Conservation (phyloP, 2,888 invertebrate genomes). For the Tethea ocularis region DNA sequence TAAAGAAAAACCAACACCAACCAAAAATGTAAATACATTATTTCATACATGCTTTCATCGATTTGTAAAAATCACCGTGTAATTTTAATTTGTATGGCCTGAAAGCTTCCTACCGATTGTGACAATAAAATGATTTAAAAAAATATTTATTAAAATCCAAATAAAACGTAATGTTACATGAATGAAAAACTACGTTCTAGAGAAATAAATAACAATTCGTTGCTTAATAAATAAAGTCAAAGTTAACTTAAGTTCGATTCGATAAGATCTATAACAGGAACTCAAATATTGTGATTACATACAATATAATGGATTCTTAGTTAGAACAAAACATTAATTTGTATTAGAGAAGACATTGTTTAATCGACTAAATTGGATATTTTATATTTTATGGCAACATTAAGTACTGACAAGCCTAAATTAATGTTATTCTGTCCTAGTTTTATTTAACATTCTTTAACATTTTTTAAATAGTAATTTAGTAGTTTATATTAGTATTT, state of each 20-base stretch:
- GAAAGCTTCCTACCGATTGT: constrained; percentile 82
- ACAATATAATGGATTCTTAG: background rate
- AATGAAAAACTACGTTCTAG: constrained; percentile 37
- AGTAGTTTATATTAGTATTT: background rate
- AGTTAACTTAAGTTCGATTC: constrained; percentile 3
- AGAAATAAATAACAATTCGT: constrained; percentile 38
- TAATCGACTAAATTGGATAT: background rate
- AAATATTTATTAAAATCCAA: constrained; percentile 64
- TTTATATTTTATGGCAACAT: background rate
- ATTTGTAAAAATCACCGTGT: constrained; percentile 9
- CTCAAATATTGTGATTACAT: background rate
- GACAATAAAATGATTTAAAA: constrained; percentile 48
- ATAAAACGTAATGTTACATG: constrained; percentile 48
- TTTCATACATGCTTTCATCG: constrained; percentile 77
- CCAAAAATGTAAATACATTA: constrained; percentile 41
- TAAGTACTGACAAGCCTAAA: background rate
- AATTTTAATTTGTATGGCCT: constrained; percentile 44
- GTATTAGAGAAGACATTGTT: background rate
- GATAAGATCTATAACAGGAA: background rate
- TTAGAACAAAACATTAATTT: background rate
- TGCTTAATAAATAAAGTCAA: constrained; percentile 22
- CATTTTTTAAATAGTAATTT: background rate
- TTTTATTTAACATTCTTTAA: background rate
- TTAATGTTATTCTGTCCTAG: background rate
- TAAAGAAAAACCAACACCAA: constrained; percentile 58